Percentiles rank a stretch among this genome's conserved stretches.
phyloP scores from a whole-genome alignment of 2,113 vertebrate genomes.

The Charina bottae region DNA sequence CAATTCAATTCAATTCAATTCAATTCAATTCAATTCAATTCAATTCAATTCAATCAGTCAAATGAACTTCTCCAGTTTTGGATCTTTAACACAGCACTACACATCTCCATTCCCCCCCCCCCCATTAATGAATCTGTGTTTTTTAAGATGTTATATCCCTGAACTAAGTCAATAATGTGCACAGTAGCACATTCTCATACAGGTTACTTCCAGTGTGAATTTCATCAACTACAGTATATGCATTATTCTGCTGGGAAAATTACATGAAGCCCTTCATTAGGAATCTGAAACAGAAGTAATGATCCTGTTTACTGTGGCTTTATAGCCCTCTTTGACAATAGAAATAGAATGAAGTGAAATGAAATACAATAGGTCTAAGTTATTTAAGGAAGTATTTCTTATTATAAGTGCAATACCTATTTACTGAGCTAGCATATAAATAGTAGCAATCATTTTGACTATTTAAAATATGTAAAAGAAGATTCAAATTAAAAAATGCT shows the following conservation, averaged over 20 bases:
- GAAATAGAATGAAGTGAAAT: conserved; percentile 39
- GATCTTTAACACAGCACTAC: conserved; percentile 61
- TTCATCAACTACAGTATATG: conserved; percentile 76
- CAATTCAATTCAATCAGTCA: too few species aligned
- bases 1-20: too few species aligned
- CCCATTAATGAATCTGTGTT: conserved; percentile 73
- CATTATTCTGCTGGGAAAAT: conserved; percentile 77
- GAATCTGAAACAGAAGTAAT: conserved; percentile 76
- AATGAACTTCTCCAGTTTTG: conserved; percentile 63
- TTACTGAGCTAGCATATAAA: conserved; percentile 33
- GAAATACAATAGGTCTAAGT: conserved; percentile 59
- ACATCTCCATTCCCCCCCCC: conserved; percentile 61
- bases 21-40: too few species aligned
- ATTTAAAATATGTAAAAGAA: conserved; percentile 44
- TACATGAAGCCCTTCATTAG: conserved; percentile 76
- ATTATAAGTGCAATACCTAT: conserved; percentile 50
- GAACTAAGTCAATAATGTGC: conserved; percentile 76
- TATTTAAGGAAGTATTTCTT: conserved; percentile 61
- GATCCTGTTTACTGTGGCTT: conserved; percentile 75
- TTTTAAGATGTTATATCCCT: conserved; percentile 74
- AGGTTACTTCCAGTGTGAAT: conserved; percentile 77
- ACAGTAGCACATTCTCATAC: conserved; percentile 67
- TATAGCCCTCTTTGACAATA: conserved; percentile 72
- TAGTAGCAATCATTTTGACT: conserved; percentile 25
- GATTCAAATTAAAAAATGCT: conserved; percentile 23